Conservation (phyloP, 2,888 invertebrate genomes). For the Yponomeuta plumbellus region DNA sequence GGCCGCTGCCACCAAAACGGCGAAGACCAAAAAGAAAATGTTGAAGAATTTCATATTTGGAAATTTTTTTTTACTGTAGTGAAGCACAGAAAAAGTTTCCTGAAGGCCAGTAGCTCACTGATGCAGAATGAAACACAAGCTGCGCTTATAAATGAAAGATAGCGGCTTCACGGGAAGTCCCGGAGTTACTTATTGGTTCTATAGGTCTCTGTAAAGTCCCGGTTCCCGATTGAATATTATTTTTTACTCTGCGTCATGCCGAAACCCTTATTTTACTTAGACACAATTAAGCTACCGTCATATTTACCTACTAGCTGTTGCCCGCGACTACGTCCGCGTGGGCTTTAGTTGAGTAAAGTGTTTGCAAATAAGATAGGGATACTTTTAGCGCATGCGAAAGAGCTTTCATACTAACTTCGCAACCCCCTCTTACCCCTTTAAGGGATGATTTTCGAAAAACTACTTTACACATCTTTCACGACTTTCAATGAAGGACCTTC, state of each 20-base stretch:
- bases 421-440: too few relatives aligned
- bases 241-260: not conserved
- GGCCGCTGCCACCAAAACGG: conserved; percentile 34
- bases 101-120: not conserved
- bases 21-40: conserved; percentile 40
- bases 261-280: too few relatives aligned
- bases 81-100: not conserved
- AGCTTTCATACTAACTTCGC: too few relatives aligned
- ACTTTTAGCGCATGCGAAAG: too few relatives aligned
- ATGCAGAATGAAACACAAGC: not conserved
- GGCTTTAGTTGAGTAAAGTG: too few relatives aligned
- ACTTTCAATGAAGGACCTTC: too few relatives aligned
- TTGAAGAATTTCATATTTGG: conserved; percentile 41
- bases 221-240: not conserved
- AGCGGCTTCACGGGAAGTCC: not conserved
- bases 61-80: not conserved
- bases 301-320: too few relatives aligned
- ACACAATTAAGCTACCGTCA: too few relatives aligned
- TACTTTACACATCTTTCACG: too few relatives aligned
- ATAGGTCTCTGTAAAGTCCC: not conserved
- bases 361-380: too few relatives aligned
- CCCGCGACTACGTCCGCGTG: too few relatives aligned
- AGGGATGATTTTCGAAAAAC: too few relatives aligned
- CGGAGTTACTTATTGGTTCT: not conserved
- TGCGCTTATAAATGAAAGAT: not conserved